These are phyloP conservation scores for Lycopodina hypogea DNA, from an alignment of 37 sponge, comb jelly and placozoan genomes.

Conservation along the genomic window DNA sequence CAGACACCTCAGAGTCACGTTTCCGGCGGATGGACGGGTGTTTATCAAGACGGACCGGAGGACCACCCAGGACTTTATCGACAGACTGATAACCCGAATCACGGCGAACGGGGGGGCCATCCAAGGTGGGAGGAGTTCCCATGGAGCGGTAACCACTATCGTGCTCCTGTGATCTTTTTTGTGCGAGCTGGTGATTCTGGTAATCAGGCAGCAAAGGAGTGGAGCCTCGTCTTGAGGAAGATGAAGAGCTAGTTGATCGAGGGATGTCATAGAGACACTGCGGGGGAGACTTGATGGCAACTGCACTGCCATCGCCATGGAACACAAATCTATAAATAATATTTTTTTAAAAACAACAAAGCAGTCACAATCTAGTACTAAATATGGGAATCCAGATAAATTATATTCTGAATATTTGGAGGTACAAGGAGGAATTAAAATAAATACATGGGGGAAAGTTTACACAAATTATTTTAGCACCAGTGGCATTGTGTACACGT, in stretches of 20 bases:
- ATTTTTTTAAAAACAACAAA: no score
- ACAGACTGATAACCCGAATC: slow-evolving; percentile 24
- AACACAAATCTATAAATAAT: slow-evolving; percentile 38
- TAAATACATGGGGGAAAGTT: no score
- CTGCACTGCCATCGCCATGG: slow-evolving; percentile 50
- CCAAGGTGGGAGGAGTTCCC: slow-evolving; percentile 5
- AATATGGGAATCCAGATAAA: neutral
- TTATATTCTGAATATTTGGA: neutral
- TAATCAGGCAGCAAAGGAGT: neutral
- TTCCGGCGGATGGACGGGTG: slow-evolving; percentile 32
- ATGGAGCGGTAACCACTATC: slow-evolving; percentile 39
- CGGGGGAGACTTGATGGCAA: slow-evolving; percentile 10
- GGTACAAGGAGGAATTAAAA: no score
- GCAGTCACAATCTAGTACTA: neutral
- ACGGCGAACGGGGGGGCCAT: slow-evolving; percentile 38
- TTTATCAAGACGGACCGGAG: slow-evolving; percentile 42
- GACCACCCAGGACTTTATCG: slow-evolving; percentile 6
- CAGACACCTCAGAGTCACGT: neutral
- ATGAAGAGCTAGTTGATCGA: slow-evolving; percentile 29
- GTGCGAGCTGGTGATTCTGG: slow-evolving; percentile 1
- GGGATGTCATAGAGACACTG: slow-evolving; percentile 1
- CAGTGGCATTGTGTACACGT: no score
- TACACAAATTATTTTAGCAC: no score
- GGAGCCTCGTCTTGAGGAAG: neutral
- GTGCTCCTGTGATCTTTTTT: slow-evolving; percentile 4